phyloP scores from a whole-genome alignment of 1,140 invertebrate species.

The Palaemon carinicauda region DNA sequence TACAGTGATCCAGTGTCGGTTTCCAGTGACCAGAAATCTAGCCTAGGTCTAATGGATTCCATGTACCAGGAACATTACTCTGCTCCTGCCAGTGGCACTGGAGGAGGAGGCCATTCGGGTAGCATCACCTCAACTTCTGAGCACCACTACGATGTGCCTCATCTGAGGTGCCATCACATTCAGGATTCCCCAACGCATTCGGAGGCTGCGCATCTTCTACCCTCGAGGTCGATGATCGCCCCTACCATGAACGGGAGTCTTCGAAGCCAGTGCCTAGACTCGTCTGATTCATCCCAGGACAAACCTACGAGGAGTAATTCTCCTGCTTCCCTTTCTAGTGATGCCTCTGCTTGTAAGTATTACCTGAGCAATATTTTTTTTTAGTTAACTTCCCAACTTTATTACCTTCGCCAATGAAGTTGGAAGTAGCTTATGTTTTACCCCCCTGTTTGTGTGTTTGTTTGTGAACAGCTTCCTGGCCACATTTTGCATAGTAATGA shows the following conservation, averaged over 20 bases:
- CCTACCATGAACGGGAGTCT: constrained; percentile 22
- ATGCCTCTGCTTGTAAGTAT: constrained; percentile 50
- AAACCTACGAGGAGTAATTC: constrained; percentile 50
- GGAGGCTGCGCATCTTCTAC: constrained; percentile 41
- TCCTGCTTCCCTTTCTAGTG: constrained; percentile 40
- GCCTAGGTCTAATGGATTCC: constrained; percentile 59
- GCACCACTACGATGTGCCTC: constrained; percentile 59
- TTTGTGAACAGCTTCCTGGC: no score
- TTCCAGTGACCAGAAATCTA: constrained; percentile 58
- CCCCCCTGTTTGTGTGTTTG: no score
- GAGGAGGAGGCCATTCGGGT: constrained; percentile 5
- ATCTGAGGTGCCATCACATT: constrained; percentile 25
- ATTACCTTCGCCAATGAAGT: no score
- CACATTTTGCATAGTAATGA: no score
- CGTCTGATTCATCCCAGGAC: constrained; percentile 47
- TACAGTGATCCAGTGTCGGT: constrained; percentile 46
- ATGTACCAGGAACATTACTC: constrained; percentile 54
- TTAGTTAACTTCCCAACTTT: not conserved
- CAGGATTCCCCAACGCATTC: constrained; percentile 46
- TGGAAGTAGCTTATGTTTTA: no score
- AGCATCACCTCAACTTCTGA: constrained; percentile 57
- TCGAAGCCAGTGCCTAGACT: constrained; percentile 25
- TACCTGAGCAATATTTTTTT: not conserved
- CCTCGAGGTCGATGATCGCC: constrained; percentile 15
- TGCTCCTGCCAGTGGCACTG: constrained; percentile 46